Conservation (phyloP, 2,113 vertebrate genomes). For the Myodes glareolus region DNA sequence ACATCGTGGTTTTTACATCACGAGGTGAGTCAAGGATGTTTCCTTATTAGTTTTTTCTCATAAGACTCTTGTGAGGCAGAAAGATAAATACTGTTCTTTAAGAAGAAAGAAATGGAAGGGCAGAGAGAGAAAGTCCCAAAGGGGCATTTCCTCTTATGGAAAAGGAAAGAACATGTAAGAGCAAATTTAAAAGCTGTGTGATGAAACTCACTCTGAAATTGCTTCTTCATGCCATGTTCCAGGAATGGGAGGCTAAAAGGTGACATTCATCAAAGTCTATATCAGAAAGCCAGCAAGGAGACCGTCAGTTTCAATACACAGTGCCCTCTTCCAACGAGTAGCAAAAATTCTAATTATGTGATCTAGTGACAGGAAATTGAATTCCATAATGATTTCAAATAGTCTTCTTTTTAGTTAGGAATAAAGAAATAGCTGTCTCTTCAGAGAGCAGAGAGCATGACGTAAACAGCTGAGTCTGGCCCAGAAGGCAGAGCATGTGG, state of each 20-base stretch:
- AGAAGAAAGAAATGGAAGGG: not conserved
- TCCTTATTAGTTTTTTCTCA: not conserved
- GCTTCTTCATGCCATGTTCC: not conserved
- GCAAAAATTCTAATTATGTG: not conserved
- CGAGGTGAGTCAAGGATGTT: not conserved
- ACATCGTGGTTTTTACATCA: not conserved
- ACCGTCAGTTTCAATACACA: not conserved
- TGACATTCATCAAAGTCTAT: accelerated
- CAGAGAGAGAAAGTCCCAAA: not conserved
- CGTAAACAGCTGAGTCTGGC: not conserved
- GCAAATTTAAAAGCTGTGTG: not conserved
- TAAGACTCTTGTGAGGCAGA: not conserved
- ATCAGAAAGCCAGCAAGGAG: not conserved
- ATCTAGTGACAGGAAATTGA: not conserved
- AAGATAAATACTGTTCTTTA: not conserved
- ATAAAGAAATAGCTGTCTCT: not conserved
- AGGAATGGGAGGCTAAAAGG: not conserved
- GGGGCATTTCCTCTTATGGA: no score
- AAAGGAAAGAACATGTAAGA: not conserved
- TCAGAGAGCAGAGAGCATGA: not conserved
- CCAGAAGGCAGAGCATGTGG: accelerated
- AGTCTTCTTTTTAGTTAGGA: not conserved
- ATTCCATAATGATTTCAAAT: not conserved
- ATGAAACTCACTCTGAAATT: not conserved
- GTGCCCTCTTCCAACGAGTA: not conserved